These are phyloP conservation scores for Scomber japonicus DNA, from an alignment of 2,113 vertebrate genomes.

Conservation along the genomic window DNA sequence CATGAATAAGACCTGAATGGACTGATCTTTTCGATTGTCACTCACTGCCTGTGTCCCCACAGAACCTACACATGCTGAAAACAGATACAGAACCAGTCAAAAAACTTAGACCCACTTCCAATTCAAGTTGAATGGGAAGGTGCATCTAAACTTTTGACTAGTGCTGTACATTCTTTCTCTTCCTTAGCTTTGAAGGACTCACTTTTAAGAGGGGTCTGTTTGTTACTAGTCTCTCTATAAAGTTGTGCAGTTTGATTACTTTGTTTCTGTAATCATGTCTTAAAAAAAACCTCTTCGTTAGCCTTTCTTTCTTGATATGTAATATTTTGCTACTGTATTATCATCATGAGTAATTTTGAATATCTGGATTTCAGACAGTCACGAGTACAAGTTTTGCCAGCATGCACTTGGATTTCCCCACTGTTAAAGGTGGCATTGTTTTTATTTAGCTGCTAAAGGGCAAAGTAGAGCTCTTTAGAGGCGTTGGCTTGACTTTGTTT, in stretches of 20 bases:
- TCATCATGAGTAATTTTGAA: slow-evolving; percentile 83
- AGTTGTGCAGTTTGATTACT: slow-evolving; percentile 77
- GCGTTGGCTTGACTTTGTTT: slow-evolving; percentile 73
- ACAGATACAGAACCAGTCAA: slow-evolving; percentile 4
- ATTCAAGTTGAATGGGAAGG: too few species aligned
- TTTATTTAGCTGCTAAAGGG: slow-evolving; percentile 65
- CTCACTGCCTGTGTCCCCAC: slow-evolving; percentile 55
- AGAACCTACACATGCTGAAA: slow-evolving; percentile 57
- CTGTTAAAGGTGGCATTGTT: slow-evolving; percentile 65
- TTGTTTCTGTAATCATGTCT: slow-evolving; percentile 80
- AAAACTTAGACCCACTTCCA: too few species aligned
- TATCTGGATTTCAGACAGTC: slow-evolving; percentile 82
- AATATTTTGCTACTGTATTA: slow-evolving; percentile 87
- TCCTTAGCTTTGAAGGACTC: slow-evolving; percentile 71
- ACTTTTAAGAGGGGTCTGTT: slow-evolving; percentile 75
- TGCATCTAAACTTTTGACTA: too few species aligned
- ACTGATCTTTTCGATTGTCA: slow-evolving; percentile 59
- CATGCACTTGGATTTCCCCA: slow-evolving; percentile 83
- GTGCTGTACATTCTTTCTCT: slow-evolving; percentile 58
- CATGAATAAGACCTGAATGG: slow-evolving; percentile 37
- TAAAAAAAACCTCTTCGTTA: slow-evolving; percentile 76
- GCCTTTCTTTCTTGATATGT: slow-evolving; percentile 82
- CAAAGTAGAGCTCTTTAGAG: slow-evolving; percentile 60
- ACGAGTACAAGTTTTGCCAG: slow-evolving; percentile 83
- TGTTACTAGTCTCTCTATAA: slow-evolving; percentile 78